phyloP scores from a whole-genome alignment of 2,113 vertebrate genomes.

The Pluvialis apricaria region DNA sequence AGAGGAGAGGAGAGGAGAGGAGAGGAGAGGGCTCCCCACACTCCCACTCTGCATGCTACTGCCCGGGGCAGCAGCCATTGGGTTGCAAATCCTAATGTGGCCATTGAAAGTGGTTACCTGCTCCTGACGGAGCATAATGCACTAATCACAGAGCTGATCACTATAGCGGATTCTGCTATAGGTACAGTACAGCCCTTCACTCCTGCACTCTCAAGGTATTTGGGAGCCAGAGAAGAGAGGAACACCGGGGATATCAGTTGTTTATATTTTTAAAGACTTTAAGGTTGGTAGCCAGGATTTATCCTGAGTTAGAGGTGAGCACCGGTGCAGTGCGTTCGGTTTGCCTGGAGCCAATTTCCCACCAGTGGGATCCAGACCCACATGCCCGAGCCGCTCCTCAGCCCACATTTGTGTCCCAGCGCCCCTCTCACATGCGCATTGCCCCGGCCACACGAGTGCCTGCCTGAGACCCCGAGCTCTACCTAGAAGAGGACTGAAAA shows the following conservation, averaged over 20 bases:
- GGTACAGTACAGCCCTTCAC: not conserved
- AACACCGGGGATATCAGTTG: not conserved
- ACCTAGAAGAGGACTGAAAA: not conserved
- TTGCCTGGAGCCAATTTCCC: not conserved
- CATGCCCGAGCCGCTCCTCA: not conserved
- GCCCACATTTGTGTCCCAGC: not conserved
- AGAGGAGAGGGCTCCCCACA: not conserved
- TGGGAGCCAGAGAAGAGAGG: not conserved
- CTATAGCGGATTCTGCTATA: not conserved
- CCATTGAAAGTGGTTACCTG: not conserved
- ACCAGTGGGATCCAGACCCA: not conserved
- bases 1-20: not conserved
- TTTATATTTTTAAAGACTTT: not conserved
- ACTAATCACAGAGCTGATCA: not conserved
- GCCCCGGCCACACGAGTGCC: fast-evolving
- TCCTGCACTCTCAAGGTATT: fast-evolving
- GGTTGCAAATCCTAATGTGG: not conserved
- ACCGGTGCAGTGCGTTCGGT: fast-evolving
- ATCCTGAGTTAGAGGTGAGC: not conserved
- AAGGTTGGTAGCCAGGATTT: not conserved
- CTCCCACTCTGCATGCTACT: not conserved
- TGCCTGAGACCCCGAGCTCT: not conserved
- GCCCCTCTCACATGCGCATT: not conserved
- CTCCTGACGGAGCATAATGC: fast-evolving
- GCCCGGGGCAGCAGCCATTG: not conserved